phyloP scores from a whole-genome alignment of 1,140 invertebrate genomes.

The Thaumetopoea pityocampa region DNA sequence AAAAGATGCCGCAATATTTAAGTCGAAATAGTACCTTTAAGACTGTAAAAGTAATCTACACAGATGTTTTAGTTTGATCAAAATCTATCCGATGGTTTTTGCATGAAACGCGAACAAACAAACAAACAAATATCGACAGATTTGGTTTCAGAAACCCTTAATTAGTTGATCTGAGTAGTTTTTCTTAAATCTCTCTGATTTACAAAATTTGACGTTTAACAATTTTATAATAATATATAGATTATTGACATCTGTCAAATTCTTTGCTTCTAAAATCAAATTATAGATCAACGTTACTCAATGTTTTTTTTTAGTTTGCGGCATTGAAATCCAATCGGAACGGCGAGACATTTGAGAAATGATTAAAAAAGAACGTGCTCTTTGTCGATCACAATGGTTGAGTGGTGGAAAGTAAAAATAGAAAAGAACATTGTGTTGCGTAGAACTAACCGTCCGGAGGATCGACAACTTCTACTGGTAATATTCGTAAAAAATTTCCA shows the following conservation, averaged over 20 bases:
- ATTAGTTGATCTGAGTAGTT: too few relatives aligned
- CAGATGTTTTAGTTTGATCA: too few relatives aligned
- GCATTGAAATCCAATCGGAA: background rate
- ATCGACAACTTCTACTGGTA: slow-evolving; percentile 23
- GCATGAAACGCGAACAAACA: too few relatives aligned
- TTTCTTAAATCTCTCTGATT: too few relatives aligned
- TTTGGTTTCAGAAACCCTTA: too few relatives aligned
- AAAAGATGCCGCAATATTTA: too few relatives aligned
- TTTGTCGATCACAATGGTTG: slow-evolving; percentile 22
- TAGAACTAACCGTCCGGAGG: slow-evolving; percentile 25
- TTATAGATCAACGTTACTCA: background rate
- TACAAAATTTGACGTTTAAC: too few relatives aligned
- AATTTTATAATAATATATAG: too few relatives aligned
- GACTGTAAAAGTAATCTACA: too few relatives aligned
- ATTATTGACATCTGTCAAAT: slow-evolving; percentile 1
- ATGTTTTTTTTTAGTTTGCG: background rate
- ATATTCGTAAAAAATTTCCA: background rate
- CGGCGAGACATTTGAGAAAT: background rate
- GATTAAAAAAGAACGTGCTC: slow-evolving; percentile 5
- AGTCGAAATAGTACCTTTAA: too few relatives aligned
- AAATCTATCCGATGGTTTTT: too few relatives aligned
- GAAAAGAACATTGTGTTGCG: slow-evolving; percentile 24
- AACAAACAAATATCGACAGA: too few relatives aligned
- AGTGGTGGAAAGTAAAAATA: slow-evolving; percentile 27
- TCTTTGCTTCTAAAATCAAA: background rate